These are phyloP conservation scores for Rhynchomys soricoides DNA, from an alignment of 2,113 vertebrate genomes.

Conservation along the genomic window DNA sequence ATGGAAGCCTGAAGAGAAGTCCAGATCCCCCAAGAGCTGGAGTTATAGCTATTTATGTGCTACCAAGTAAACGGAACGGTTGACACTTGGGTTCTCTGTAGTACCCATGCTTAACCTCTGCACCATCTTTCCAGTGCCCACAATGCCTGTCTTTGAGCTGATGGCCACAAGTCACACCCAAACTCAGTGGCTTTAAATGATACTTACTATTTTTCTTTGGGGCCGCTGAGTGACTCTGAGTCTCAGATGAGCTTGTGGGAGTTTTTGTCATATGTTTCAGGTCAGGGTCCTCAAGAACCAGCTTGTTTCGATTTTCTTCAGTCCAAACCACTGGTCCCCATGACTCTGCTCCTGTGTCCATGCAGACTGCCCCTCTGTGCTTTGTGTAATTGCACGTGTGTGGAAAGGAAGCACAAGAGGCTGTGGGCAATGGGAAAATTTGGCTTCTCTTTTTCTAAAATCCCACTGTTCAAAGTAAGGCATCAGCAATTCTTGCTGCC, in stretches of 20 bases:
- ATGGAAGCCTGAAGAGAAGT: not conserved
- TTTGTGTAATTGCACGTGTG: not conserved
- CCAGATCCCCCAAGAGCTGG: not conserved
- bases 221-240: not conserved
- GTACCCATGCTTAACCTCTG: too few species aligned
- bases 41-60: not conserved
- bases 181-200: not conserved
- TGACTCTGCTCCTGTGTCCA: not conserved
- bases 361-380: rapidly evolving
- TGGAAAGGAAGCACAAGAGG: not conserved
- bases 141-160: not conserved
- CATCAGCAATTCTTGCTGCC: not conserved
- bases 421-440: not conserved
- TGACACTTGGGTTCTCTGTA: not conserved
- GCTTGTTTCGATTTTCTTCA: not conserved
- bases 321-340: not conserved
- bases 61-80: too few species aligned
- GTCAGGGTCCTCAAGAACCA: not conserved
- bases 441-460: not conserved
- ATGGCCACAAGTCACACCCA: not conserved
- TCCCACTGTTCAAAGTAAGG: not conserved
- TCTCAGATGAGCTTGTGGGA: not conserved
- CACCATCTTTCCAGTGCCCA: too few species aligned
- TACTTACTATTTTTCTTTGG: not conserved
- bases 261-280: not conserved